Evolutionary conservation across 2,797 vertebrate genomes (phyloP).

Genomic region (Pseudomugil tenellus): DNA sequence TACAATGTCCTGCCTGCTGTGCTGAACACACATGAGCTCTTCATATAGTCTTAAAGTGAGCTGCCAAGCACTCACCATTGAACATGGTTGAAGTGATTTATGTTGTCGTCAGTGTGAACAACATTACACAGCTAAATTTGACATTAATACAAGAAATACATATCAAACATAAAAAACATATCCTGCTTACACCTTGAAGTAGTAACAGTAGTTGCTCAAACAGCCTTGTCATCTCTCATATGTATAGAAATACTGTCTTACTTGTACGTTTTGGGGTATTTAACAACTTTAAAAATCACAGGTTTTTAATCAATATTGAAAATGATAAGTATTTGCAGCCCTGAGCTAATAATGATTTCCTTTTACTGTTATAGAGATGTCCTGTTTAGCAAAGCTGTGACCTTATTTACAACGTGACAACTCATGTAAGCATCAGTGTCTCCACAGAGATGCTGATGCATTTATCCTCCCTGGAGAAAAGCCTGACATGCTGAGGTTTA

Average conservation of each 20-base stretch:
- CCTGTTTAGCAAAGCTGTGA: neutral
- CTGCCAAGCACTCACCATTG: constrained; percentile 22
- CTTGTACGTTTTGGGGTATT: no score
- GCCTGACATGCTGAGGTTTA: constrained; percentile 2
- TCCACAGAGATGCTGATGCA: constrained; percentile 19
- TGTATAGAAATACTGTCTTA: neutral
- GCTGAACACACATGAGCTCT: constrained; percentile 32
- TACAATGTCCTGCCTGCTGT: constrained; percentile 21
- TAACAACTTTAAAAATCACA: neutral
- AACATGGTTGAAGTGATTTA: constrained; percentile 19
- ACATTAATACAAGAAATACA: constrained; percentile 11
- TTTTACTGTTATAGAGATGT: neutral
- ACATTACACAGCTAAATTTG: neutral
- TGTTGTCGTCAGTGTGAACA: constrained; percentile 21
- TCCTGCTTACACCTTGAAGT: neutral
- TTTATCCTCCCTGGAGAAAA: constrained; percentile 11
- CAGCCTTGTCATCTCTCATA: neutral
- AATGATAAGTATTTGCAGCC: neutral
- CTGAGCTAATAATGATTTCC: neutral
- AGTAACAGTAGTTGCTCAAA: neutral
- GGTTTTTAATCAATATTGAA: neutral
- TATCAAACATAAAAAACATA: constrained; percentile 23
- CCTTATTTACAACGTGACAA: constrained; percentile 13
- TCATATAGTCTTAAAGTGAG: constrained; percentile 17
- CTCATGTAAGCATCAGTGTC: constrained; percentile 20